Percentiles rank a stretch among this genome's conserved stretches.
phyloP scores from a whole-genome alignment of 2,113 vertebrate species.

The Columbina picui region DNA sequence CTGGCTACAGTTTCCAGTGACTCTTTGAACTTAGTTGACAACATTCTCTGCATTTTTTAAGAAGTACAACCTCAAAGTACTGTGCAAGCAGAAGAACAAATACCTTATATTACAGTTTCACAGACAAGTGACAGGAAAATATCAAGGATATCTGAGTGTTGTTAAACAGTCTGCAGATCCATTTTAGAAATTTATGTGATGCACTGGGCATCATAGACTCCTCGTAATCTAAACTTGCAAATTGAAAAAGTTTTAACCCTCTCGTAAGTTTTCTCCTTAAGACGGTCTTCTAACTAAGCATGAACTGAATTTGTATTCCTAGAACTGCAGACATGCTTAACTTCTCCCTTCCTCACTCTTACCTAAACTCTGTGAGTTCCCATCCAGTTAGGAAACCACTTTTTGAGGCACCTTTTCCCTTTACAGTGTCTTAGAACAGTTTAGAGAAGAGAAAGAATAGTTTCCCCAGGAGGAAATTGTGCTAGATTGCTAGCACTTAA shows the following conservation, averaged over 20 bases:
- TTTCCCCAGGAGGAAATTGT: not conserved
- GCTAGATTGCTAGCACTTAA: not conserved
- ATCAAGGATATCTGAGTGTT: not conserved
- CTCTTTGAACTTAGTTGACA: not conserved
- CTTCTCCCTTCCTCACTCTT: not conserved
- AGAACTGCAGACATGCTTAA: not conserved
- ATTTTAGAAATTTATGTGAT: not conserved
- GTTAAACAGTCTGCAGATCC: not conserved
- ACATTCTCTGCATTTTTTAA: not conserved
- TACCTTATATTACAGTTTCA: not conserved
- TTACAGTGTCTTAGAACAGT: not conserved
- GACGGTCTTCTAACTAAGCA: not conserved
- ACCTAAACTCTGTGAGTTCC: not conserved
- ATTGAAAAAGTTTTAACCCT: not conserved
- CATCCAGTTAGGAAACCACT: not conserved
- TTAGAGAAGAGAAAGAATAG: not conserved
- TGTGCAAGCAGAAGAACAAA: not conserved
- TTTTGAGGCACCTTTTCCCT: not conserved
- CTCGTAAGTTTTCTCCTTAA: not conserved
- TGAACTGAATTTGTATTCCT: not conserved
- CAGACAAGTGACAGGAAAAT: not conserved
- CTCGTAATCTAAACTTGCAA: not conserved
- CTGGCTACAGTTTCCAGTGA: not conserved
- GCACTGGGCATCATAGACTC: not conserved
- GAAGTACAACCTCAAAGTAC: not conserved